phyloP scores from a whole-genome alignment of 1,140 invertebrate genomes.

The Ectropis grisescens region DNA sequence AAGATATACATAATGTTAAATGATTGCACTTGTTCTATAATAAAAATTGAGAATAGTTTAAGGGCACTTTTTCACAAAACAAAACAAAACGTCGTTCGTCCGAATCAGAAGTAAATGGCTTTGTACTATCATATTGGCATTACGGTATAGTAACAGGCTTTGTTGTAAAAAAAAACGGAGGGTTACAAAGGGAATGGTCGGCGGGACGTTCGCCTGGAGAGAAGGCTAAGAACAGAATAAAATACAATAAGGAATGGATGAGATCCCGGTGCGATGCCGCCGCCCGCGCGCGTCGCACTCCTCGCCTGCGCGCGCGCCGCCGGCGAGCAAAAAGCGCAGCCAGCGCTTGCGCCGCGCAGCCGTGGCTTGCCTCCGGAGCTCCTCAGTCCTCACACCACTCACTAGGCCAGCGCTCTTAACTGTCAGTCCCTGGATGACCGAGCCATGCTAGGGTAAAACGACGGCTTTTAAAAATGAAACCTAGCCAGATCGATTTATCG shows the following conservation, averaged over 20 bases:
- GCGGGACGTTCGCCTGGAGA: constrained; percentile 35
- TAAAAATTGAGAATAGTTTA: constrained; percentile 9
- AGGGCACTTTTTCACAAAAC: constrained; percentile 42
- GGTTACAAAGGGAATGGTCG: constrained; percentile 24
- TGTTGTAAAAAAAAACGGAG: constrained; percentile 22
- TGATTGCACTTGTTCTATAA: no score
- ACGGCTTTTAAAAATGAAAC: no score
- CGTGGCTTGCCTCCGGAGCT: no score
- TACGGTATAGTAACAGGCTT: constrained; percentile 18
- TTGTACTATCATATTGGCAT: constrained; percentile 44
- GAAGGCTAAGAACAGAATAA: constrained; percentile 55
- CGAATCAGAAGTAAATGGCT: constrained; percentile 11
- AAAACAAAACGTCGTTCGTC: constrained; percentile 30
- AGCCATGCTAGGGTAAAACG: no score
- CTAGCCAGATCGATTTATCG: no score
- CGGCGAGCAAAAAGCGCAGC: constrained; percentile 42
- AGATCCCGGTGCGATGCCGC: constrained; percentile 34
- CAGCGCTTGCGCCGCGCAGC: no score
- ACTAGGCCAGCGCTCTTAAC: no score
- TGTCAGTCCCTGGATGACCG: no score
- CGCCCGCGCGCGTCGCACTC: constrained; percentile 8
- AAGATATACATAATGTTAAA: constrained; percentile 51
- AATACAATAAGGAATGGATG: constrained; percentile 48
- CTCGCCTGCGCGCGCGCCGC: constrained; percentile 8
- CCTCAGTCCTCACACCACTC: no score